Conservation (phyloP, 2,113 vertebrate genomes). For the Anarhynchus alexandrinus region DNA sequence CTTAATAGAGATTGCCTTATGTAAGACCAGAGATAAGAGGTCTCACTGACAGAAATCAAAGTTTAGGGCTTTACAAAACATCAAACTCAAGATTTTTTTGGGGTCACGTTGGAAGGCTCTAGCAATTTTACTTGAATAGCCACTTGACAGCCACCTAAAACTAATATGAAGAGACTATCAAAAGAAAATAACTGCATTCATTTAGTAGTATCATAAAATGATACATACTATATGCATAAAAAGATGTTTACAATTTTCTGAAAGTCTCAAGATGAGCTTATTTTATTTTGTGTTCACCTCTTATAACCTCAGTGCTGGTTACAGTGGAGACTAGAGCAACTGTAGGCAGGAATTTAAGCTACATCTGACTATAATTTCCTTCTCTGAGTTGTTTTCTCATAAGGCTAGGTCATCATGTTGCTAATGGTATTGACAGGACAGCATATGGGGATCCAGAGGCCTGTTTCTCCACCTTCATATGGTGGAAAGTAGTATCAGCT, state of each 20-base stretch:
- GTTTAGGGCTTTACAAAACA: neutral
- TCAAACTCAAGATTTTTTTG: neutral
- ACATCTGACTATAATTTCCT: neutral
- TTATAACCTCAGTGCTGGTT: neutral
- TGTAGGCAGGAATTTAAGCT: neutral
- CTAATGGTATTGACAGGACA: slow-evolving; percentile 1
- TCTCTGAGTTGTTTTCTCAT: neutral
- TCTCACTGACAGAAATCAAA: slow-evolving; percentile 22
- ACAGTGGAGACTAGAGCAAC: neutral
- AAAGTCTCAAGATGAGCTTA: neutral
- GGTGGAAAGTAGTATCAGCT: neutral
- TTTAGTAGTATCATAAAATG: neutral
- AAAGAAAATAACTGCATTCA: slow-evolving; percentile 8
- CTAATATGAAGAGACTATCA: slow-evolving; percentile 2
- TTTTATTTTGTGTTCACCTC: slow-evolving; percentile 3
- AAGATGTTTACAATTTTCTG: slow-evolving; percentile 6
- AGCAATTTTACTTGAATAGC: neutral
- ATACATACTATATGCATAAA: neutral
- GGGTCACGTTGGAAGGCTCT: neutral
- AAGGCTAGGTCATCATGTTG: neutral
- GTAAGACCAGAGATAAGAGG: neutral
- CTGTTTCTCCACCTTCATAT: neutral
- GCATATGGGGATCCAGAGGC: neutral
- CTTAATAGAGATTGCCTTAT: neutral
- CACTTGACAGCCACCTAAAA: slow-evolving; percentile 33